Conservation (phyloP, 2,113 vertebrate species). For the Oncorhynchus gorbuscha region DNA sequence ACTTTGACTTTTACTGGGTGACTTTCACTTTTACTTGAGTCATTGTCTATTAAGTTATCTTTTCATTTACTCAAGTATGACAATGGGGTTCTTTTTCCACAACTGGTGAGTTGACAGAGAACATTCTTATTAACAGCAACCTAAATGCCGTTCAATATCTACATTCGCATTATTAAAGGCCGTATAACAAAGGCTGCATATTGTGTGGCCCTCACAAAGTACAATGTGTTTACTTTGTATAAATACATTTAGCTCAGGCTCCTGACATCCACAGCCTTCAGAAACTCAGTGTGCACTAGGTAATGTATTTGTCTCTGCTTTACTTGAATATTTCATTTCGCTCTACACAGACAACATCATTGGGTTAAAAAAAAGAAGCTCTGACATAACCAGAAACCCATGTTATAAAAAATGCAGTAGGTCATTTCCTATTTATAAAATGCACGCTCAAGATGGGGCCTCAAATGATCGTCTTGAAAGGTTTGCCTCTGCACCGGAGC, state of each 20-base stretch:
- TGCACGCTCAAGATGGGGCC: slow-evolving; percentile 28
- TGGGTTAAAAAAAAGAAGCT: slow-evolving; percentile 28
- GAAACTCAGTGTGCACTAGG: neutral
- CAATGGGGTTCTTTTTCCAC: too few species aligned
- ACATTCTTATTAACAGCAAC: too few species aligned
- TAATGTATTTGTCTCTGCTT: slow-evolving; percentile 43
- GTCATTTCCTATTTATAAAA: slow-evolving; percentile 60
- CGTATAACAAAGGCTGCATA: neutral
- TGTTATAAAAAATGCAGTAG: slow-evolving; percentile 52
- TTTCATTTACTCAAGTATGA: too few species aligned
- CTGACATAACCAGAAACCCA: slow-evolving; percentile 14
- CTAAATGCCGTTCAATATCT: neutral
- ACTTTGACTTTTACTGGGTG: too few species aligned
- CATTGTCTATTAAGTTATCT: too few species aligned
- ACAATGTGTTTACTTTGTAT: neutral
- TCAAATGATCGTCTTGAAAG: slow-evolving; percentile 5
- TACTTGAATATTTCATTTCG: slow-evolving; percentile 55
- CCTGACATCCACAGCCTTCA: neutral
- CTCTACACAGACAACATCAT: slow-evolving; percentile 18
- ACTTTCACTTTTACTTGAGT: too few species aligned
- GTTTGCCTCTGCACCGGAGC: slow-evolving; percentile 21
- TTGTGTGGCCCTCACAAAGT: neutral
- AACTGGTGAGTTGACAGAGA: too few species aligned
- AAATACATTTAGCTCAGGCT: neutral
- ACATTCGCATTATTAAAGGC: too few species aligned